A percentile compares a stretch with the other conserved stretches of the same genome.
phyloP scores from a whole-genome alignment of 1,140 invertebrate species.

The Gonioctena quinquepunctata region DNA sequence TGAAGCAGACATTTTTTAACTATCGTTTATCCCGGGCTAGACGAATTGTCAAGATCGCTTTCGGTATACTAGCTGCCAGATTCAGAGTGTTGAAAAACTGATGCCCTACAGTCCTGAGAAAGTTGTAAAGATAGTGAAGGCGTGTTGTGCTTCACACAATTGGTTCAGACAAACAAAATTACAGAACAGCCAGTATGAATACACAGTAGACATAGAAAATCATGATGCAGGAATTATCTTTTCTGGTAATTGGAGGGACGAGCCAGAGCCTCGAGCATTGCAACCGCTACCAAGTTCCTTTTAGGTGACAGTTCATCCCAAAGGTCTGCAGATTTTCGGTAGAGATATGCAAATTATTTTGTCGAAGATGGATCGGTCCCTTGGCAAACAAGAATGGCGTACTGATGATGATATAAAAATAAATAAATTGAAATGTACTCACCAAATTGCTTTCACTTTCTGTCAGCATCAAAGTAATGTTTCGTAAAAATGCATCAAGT shows the following conservation, averaged over 20 bases:
- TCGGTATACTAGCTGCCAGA: not conserved
- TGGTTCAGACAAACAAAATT: conserved; percentile 28
- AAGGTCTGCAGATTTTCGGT: conserved; percentile 17
- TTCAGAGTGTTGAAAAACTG: too few relatives aligned
- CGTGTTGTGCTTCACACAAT: conserved; percentile 32
- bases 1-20: conserved; percentile 14
- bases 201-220: conserved; percentile 17
- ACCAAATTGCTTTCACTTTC: conserved; percentile 23
- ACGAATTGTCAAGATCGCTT: not conserved
- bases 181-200: conserved; percentile 14
- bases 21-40: conserved; percentile 6
- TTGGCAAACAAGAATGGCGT: conserved; percentile 21
- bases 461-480: conserved; percentile 11
- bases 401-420: too few relatives aligned
- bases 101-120: conserved; percentile 22
- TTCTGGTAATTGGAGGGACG: conserved; percentile 24
- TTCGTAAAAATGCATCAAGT: conserved; percentile 20
- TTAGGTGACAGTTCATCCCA: conserved; percentile 16
- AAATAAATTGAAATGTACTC: too few relatives aligned
- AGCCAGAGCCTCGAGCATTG: conserved; percentile 13
- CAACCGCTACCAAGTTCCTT: conserved; percentile 21
- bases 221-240: conserved; percentile 11
- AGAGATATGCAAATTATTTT: conserved; percentile 23
- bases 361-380: conserved; percentile 18
- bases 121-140: conserved; percentile 26